phyloP scores from a whole-genome alignment of 2,797 vertebrate genomes.

The Pangasius macronema region DNA sequence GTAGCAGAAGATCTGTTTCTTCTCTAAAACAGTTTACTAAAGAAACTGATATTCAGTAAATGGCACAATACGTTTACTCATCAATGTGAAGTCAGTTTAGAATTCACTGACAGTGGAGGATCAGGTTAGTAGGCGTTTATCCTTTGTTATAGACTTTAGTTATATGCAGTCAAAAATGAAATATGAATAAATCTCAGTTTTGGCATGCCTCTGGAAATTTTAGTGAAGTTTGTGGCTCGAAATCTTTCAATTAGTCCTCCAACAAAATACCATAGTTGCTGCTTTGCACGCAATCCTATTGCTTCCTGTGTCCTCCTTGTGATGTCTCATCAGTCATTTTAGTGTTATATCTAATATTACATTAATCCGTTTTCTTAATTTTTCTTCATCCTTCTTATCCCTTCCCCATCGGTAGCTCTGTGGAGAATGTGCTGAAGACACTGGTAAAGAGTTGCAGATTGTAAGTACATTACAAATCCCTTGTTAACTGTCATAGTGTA shows the following conservation, averaged over 20 bases:
- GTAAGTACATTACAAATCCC: conserved; percentile 79
- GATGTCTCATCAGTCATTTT: conserved; percentile 13
- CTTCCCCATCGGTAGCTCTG: conserved; percentile 77
- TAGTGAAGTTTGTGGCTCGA: not conserved
- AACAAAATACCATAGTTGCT: conserved; percentile 45
- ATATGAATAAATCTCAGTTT: not conserved
- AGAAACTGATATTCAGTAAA: not conserved
- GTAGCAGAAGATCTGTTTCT: not conserved
- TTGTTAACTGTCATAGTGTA: not conserved
- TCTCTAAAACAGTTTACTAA: not conserved
- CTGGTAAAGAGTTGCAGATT: conserved; percentile 96
- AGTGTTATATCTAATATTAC: not conserved
- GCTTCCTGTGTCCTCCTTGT: conserved; percentile 55
- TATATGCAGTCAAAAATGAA: not conserved
- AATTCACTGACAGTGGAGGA: not conserved
- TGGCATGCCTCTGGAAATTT: conserved; percentile 23
- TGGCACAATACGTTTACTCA: not conserved
- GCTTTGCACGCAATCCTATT: conserved; percentile 70
- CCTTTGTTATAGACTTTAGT: not conserved
- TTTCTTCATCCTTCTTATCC: conserved; percentile 51
- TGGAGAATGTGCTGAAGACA: conserved; percentile 95
- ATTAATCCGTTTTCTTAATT: conserved; percentile 13
- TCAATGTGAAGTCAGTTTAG: too few relatives aligned
- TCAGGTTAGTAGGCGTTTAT: not conserved
- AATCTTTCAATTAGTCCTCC: conserved; percentile 32